These are phyloP conservation scores for Ormyrus labotus DNA, from an alignment of 2,888 invertebrate genomes.

Conservation along the genomic window DNA sequence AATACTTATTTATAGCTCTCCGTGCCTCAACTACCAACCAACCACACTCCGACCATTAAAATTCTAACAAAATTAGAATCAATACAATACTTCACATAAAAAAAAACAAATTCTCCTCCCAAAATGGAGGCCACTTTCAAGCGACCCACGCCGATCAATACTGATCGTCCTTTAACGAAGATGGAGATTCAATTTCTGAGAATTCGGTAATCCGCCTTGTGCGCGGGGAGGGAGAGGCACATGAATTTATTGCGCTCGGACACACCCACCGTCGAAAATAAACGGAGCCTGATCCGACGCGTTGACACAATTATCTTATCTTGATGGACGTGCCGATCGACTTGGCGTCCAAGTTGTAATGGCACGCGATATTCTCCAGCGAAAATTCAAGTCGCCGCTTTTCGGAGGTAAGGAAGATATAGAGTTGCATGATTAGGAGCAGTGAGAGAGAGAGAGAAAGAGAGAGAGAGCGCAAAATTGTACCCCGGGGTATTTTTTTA, in stretches of 20 bases:
- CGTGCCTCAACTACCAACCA: too few species aligned
- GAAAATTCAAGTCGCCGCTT: too few species aligned
- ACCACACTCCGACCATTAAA: background rate
- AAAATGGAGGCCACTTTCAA: constrained; percentile 1
- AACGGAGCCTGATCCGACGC: constrained; percentile 40
- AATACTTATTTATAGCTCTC: too few species aligned
- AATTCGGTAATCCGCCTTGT: constrained; percentile 24
- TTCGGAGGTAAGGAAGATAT: too few species aligned
- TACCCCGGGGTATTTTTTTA: too few species aligned
- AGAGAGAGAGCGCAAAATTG: too few species aligned
- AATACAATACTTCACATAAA: background rate
- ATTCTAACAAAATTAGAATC: background rate
- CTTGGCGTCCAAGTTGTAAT: too few species aligned
- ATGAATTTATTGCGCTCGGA: constrained; percentile 39
- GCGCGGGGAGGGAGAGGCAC: constrained; percentile 16
- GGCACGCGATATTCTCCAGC: too few species aligned
- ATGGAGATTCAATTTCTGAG: constrained; percentile 49
- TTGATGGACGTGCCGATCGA: background rate
- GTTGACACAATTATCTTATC: constrained; percentile 42
- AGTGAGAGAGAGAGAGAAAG: too few species aligned
- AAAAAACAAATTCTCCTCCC: background rate
- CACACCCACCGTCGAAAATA: constrained; percentile 51
- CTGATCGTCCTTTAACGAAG: constrained; percentile 1
- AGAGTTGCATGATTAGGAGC: too few species aligned
- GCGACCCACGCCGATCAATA: background rate